Evolutionary conservation across 2,113 vertebrate species (phyloP).

Genomic region (Barbus barbus): DNA sequence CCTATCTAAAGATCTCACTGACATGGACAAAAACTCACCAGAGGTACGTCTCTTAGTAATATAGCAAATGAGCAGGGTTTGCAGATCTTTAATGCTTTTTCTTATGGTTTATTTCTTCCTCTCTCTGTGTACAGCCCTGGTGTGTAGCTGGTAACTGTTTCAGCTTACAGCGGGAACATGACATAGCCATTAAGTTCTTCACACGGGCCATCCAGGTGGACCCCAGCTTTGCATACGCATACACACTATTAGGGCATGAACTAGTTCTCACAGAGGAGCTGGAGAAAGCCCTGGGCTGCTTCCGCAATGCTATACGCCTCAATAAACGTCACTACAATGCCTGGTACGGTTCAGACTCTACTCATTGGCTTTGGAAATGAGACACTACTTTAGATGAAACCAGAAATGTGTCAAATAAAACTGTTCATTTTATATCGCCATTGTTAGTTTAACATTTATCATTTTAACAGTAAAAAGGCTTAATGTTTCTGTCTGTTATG

Average conservation of each 20-base stretch:
- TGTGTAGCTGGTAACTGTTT: slow-evolving; percentile 98
- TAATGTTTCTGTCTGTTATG: slow-evolving; percentile 33
- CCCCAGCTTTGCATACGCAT: slow-evolving; percentile 94
- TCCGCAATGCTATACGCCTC: slow-evolving; percentile 94
- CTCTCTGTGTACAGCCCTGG: slow-evolving; percentile 82
- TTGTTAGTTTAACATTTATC: background rate
- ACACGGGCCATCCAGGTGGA: slow-evolving; percentile 98
- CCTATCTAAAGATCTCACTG: slow-evolving; percentile 96
- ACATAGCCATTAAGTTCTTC: slow-evolving; percentile 99
- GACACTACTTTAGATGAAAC: background rate
- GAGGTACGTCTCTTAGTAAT: slow-evolving; percentile 78
- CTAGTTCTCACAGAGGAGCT: slow-evolving; percentile 96
- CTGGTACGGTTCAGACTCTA: slow-evolving; percentile 72
- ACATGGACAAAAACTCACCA: slow-evolving; percentile 98
- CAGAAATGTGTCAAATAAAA: background rate
- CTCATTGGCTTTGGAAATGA: background rate
- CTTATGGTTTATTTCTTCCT: background rate
- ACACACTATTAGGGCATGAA: slow-evolving; percentile 94
- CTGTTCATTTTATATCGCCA: background rate
- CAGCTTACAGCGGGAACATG: slow-evolving; percentile 96
- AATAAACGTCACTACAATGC: slow-evolving; percentile 97
- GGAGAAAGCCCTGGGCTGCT: slow-evolving; percentile 94
- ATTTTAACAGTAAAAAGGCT: background rate
- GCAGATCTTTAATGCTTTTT: background rate
- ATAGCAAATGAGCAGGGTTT: background rate